Percentiles rank a stretch among this genome's conserved stretches.
Conservation (phyloP, 2,797 vertebrate genomes). For the Choloepus didactylus region DNA sequence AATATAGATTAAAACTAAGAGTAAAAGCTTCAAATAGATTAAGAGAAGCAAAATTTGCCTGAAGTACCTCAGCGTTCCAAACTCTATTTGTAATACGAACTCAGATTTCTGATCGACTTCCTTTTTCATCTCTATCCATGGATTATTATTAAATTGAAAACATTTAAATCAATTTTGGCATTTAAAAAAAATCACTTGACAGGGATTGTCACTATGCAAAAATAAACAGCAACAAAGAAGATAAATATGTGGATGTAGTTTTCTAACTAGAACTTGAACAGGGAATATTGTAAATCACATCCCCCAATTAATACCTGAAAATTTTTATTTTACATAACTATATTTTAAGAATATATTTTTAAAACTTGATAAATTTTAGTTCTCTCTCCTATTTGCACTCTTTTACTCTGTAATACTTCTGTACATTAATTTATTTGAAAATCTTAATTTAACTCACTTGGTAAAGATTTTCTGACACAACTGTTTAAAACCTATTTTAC, state of each 20-base stretch:
- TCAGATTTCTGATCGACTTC: background rate
- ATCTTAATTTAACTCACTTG: background rate
- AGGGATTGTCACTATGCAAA: background rate
- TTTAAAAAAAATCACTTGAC: background rate
- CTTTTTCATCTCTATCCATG: background rate
- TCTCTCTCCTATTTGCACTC: background rate
- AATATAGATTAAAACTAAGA: background rate
- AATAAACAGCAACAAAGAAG: background rate
- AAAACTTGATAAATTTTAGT: background rate
- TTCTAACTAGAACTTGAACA: background rate
- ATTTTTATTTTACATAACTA: background rate
- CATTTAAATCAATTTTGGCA: background rate
- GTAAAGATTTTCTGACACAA: conserved; percentile 54
- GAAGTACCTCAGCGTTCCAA: background rate
- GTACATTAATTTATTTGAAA: conserved; percentile 36
- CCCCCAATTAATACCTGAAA: background rate
- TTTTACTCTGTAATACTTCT: background rate
- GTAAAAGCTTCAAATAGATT: background rate
- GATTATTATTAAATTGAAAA: background rate
- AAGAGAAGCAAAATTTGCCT: background rate
- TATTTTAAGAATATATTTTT: background rate
- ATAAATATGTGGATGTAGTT: background rate
- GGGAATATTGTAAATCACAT: background rate
- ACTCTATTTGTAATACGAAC: background rate
- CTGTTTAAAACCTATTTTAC: conserved; percentile 39